phyloP scores from a whole-genome alignment of 2,113 vertebrate species.

The Narcine bancroftii region DNA sequence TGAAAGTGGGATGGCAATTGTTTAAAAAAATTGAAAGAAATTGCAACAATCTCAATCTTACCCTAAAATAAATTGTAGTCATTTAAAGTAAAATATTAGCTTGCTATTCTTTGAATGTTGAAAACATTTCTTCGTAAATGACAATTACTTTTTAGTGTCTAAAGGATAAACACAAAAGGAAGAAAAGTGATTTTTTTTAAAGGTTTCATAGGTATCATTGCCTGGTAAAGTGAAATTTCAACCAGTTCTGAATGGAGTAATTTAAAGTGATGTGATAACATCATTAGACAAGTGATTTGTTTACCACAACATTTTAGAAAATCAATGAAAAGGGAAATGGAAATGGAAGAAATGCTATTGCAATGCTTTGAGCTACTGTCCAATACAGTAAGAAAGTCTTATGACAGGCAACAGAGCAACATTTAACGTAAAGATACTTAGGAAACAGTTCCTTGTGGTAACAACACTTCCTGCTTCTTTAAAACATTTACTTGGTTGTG shows the following conservation, averaged over 20 bases:
- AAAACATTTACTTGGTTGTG: not conserved
- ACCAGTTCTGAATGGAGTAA: slow-evolving; percentile 6
- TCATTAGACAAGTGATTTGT: not conserved
- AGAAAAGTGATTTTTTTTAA: not conserved
- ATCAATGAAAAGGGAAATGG: slow-evolving; percentile 7
- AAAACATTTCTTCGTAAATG: slow-evolving; percentile 14
- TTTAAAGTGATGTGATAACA: not conserved
- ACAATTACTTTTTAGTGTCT: not conserved
- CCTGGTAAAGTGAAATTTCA: slow-evolving; percentile 1
- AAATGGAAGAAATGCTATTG: not conserved
- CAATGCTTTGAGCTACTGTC: not conserved
- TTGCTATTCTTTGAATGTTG: not conserved
- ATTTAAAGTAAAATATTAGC: not conserved
- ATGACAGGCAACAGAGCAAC: not conserved
- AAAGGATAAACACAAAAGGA: not conserved
- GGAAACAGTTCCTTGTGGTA: not conserved
- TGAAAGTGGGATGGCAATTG: too few species aligned
- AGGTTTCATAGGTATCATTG: not conserved
- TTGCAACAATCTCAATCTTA: not conserved
- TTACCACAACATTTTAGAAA: slow-evolving; percentile 28
- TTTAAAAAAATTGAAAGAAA: not conserved
- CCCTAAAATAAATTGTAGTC: not conserved
- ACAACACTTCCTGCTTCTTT: not conserved
- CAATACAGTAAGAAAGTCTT: not conserved
- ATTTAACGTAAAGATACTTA: not conserved